These are phyloP conservation scores for Eretmocerus hayati DNA, from an alignment of 2,888 invertebrate genomes.

Conservation along the genomic window DNA sequence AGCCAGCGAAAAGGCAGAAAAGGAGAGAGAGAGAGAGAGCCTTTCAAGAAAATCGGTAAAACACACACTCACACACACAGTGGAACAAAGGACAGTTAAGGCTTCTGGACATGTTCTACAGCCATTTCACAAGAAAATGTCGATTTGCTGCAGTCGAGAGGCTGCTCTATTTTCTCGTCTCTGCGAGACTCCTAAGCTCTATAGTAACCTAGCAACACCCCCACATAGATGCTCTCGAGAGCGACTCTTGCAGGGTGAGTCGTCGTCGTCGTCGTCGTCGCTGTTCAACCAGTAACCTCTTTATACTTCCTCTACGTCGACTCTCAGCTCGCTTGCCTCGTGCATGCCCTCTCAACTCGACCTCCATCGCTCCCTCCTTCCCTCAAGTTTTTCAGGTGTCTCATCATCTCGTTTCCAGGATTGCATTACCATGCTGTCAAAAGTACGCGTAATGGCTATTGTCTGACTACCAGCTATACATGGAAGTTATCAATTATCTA, in stretches of 20 bases:
- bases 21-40: not conserved
- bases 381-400: conserved; percentile 22
- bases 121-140: conserved; percentile 20
- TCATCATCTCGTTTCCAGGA: too few relatives aligned
- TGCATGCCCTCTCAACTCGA: conserved; percentile 36
- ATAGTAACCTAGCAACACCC: conserved; percentile 45
- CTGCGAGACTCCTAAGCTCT: conserved; percentile 1
- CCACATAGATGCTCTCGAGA: too few relatives aligned
- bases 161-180: not conserved
- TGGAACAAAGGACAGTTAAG: conserved; percentile 27
- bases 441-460: too few relatives aligned
- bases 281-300: conserved; percentile 14
- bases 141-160: conserved; percentile 11
- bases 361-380: conserved; percentile 27
- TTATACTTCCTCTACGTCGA: conserved; percentile 26
- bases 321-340: conserved; percentile 20
- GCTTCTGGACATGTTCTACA: conserved; percentile 20
- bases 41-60: conserved; percentile 26
- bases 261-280: conserved; percentile 5
- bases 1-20: not conserved
- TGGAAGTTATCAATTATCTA: too few relatives aligned
- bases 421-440: too few relatives aligned
- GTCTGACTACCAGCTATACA: too few relatives aligned
- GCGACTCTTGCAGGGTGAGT: too few relatives aligned
- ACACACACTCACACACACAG: too few relatives aligned